phyloP scores from a whole-genome alignment of 2,113 vertebrate genomes.

The Muntiacus reevesi region DNA sequence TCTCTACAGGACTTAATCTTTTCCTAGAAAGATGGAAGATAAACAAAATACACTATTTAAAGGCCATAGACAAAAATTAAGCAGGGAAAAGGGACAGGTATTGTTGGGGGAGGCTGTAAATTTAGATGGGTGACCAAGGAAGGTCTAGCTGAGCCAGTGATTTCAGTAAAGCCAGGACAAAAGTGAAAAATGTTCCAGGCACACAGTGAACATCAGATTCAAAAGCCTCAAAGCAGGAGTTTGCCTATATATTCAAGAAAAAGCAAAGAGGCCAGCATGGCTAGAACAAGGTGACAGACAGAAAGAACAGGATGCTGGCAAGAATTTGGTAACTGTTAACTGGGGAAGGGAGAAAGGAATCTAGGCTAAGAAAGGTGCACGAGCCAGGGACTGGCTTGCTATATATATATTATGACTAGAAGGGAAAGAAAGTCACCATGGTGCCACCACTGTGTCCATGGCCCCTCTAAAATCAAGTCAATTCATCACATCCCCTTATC shows the following conservation, averaged over 20 bases:
- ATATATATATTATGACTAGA: background rate
- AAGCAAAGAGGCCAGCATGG: background rate
- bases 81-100: background rate
- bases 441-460: background rate
- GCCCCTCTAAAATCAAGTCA: background rate
- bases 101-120: background rate
- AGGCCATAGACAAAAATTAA: background rate
- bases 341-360: slow-evolving; percentile 1
- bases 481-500: background rate
- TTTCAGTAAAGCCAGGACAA: background rate
- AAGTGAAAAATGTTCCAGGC: background rate
- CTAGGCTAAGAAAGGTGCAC: background rate
- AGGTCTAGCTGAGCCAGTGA: background rate
- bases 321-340: background rate
- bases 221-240: background rate
- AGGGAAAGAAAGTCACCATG: background rate
- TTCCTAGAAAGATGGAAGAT: background rate
- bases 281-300: background rate
- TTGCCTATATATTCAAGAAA: background rate
- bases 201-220: background rate
- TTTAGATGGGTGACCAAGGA: background rate
- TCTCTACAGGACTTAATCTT: background rate
- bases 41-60: background rate
- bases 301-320: background rate
- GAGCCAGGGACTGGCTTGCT: background rate